A percentile compares a stretch with the other conserved stretches of the same genome.
These are phyloP conservation scores for Turritopsis rubra DNA, from an alignment of 30 jellyfish, hydroid and myxozoan species.

Conservation along the genomic window DNA sequence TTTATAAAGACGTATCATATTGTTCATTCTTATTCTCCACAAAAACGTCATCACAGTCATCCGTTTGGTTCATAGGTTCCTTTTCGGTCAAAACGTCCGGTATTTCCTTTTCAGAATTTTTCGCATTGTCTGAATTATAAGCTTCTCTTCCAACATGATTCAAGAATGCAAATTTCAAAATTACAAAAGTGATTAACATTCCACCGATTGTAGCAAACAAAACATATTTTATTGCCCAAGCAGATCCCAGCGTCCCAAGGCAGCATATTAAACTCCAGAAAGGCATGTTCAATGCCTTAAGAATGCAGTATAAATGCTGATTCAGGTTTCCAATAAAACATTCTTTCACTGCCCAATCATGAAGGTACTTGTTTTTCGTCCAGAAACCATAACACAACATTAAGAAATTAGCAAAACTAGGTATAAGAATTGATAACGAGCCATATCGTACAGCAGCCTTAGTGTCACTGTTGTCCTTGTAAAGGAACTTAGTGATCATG, in stretches of 20 bases:
- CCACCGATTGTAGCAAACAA: neutral
- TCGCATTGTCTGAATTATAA: neutral
- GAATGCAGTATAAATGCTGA: constrained; percentile 7
- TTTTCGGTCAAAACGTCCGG: neutral
- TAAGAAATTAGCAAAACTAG: constrained; percentile 25
- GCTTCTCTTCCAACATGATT: constrained; percentile 24
- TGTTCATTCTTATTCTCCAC: too few relatives aligned
- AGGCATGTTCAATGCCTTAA: constrained; percentile 23
- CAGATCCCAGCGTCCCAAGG: constrained; percentile 14
- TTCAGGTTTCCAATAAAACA: neutral
- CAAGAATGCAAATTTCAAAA: constrained; percentile 20
- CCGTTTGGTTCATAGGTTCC: too few relatives aligned
- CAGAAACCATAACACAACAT: constrained; percentile 18
- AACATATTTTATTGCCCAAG: neutral
- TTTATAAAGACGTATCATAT: too few relatives aligned
- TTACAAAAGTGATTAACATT: constrained; percentile 3
- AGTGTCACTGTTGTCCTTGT: neutral
- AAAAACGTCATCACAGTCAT: too few relatives aligned
- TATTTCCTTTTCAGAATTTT: neutral
- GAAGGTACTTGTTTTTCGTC: neutral
- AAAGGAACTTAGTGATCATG: constrained; percentile 2
- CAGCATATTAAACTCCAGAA: constrained; percentile 15
- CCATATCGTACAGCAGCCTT: constrained; percentile 22
- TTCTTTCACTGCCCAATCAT: constrained; percentile 18
- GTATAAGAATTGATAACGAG: neutral